phyloP scores from a whole-genome alignment of 2,797 vertebrate genomes.

The Helostoma temminkii region DNA sequence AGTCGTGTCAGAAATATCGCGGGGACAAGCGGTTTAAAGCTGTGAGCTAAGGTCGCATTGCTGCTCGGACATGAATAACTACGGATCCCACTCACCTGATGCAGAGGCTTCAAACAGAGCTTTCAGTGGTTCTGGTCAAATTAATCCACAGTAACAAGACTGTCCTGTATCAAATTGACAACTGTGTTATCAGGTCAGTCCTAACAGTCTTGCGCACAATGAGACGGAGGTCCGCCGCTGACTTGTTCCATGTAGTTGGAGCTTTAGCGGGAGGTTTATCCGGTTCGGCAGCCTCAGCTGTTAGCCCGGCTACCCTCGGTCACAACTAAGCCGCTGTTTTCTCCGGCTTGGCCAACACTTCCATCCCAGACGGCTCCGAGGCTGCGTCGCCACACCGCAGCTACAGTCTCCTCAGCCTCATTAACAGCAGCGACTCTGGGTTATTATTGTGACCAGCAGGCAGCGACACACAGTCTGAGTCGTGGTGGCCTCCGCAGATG shows the following conservation, averaged over 20 bases:
- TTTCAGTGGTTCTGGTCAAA: not conserved
- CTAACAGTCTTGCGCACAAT: conserved; percentile 18
- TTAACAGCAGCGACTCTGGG: conserved; percentile 47
- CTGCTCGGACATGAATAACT: conserved; percentile 17
- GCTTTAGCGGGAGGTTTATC: conserved; percentile 9
- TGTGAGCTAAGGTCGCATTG: conserved; percentile 9
- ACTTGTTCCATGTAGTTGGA: conserved; percentile 38
- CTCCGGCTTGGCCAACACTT: conserved; percentile 18
- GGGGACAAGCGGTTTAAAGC: too few species aligned
- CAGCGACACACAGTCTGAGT: conserved; percentile 30
- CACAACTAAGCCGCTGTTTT: not conserved
- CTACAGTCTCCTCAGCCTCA: conserved; percentile 22
- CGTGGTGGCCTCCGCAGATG: conserved; percentile 39
- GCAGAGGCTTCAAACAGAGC: conserved; percentile 42
- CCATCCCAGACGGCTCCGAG: conserved; percentile 30
- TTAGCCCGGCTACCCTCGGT: conserved; percentile 23
- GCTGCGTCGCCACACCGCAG: conserved; percentile 43
- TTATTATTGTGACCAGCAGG: conserved; percentile 43
- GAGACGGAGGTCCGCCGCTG: conserved; percentile 3
- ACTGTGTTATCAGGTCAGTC: conserved; percentile 5
- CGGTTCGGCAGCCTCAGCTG: conserved; percentile 24
- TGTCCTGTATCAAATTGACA: conserved; percentile 1
- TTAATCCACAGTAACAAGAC: conserved; percentile 4
- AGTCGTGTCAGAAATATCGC: conserved; percentile 15
- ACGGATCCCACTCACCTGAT: conserved; percentile 70